These are phyloP conservation scores for Caenorhabditis macrosperma DNA, from an alignment of 2,888 invertebrate species.

Conservation along the genomic window DNA sequence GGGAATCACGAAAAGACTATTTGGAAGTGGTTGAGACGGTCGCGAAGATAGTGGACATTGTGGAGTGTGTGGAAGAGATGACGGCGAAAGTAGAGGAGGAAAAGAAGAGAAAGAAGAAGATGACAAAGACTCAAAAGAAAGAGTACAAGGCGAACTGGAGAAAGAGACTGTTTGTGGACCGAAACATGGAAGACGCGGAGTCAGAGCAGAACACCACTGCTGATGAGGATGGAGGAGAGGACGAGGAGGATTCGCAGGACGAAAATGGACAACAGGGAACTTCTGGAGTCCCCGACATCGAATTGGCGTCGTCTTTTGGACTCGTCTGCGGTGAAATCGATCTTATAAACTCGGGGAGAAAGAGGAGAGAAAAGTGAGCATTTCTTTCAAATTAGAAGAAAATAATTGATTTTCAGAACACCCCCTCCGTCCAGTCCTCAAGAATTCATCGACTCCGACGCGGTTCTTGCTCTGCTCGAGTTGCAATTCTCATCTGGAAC, in stretches of 20 bases:
- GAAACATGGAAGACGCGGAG: constrained; percentile 4
- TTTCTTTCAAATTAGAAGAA: not conserved
- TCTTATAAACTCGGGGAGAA: too few relatives aligned
- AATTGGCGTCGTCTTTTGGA: constrained; percentile 27
- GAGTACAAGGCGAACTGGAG: constrained; percentile 48
- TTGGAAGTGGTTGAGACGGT: constrained; percentile 38
- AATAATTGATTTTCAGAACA: constrained; percentile 21
- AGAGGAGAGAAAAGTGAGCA: constrained; percentile 27
- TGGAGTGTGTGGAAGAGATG: constrained; percentile 50
- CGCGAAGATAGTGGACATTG: constrained; percentile 36
- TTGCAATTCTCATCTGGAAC: constrained; percentile 2
- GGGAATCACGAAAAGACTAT: constrained; percentile 54
- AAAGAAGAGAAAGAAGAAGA: constrained; percentile 9
- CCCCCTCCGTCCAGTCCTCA: constrained; percentile 18
- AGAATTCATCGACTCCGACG: constrained; percentile 31
- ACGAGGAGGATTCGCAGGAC: not conserved
- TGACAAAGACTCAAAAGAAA: constrained; percentile 22
- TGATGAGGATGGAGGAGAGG: constrained; percentile 30
- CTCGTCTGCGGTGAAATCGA: constrained; percentile 10
- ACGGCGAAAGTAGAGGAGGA: constrained; percentile 13
- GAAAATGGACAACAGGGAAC: not conserved
- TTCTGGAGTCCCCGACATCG: constrained; percentile 23
- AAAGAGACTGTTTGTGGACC: constrained; percentile 46
- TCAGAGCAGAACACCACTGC: constrained; percentile 31
- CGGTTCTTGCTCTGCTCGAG: not conserved